These are phyloP conservation scores for Ceratitis capitata DNA, from an alignment of 1,140 invertebrate species.

Conservation along the genomic window DNA sequence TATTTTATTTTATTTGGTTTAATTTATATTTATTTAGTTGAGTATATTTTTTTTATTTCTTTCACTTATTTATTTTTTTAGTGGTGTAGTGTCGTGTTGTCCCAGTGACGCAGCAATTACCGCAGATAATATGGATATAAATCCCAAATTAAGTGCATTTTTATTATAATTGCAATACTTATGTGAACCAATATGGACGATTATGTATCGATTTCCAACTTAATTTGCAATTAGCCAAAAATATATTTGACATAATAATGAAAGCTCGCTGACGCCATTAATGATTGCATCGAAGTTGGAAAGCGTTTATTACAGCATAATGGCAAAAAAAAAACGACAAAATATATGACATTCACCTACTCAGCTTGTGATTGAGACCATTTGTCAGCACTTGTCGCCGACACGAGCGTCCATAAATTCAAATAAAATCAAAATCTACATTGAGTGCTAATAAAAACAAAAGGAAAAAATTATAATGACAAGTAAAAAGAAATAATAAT, in stretches of 20 bases:
- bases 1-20: too few relatives aligned
- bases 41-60: too few relatives aligned
- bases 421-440: neutral
- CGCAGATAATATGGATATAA: too few relatives aligned
- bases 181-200: neutral
- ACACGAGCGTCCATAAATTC: neutral
- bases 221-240: conserved; percentile 14
- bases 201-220: neutral
- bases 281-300: neutral
- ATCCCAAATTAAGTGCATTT: too few relatives aligned
- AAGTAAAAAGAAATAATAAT: too few relatives aligned
- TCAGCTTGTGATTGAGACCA: neutral
- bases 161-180: neutral
- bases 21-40: too few relatives aligned
- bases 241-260: neutral
- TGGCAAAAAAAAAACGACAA: neutral
- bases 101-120: too few relatives aligned
- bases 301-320: neutral
- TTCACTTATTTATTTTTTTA: too few relatives aligned
- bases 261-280: neutral
- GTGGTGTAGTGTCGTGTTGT: too few relatives aligned
- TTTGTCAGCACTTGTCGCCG: conserved; percentile 1
- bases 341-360: neutral
- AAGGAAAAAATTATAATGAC: too few relatives aligned
- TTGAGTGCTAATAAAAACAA: too few relatives aligned